Percentiles rank a stretch among this genome's conserved stretches.
Conservation (phyloP, 2,888 invertebrate genomes). For the Hypselothyrea guttata region DNA sequence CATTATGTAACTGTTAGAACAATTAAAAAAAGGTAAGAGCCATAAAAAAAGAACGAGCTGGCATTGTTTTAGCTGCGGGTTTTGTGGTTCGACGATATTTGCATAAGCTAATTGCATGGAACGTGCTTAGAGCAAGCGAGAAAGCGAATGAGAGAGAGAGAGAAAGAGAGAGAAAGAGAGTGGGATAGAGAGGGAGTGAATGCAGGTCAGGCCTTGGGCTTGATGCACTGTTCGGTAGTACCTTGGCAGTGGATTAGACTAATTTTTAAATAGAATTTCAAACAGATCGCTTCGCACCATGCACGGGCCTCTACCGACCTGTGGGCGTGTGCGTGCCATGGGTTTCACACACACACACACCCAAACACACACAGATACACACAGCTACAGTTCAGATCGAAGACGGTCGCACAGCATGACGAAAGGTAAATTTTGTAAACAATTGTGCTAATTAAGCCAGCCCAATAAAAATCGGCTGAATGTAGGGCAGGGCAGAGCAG, state of each 20-base stretch:
- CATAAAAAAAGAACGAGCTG: conserved; percentile 32
- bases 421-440: conserved; percentile 80
- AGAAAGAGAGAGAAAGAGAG: neutral
- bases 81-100: conserved; percentile 60
- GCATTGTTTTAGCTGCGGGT: conserved; percentile 46
- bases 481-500: conserved; percentile 21
- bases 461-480: conserved; percentile 73
- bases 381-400: neutral
- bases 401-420: conserved; percentile 54
- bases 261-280: conserved; percentile 77
- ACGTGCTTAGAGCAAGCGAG: conserved; percentile 2
- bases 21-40: conserved; percentile 25
- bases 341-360: conserved; percentile 51
- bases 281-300: conserved; percentile 56
- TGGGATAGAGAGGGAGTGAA: neutral
- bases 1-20: neutral
- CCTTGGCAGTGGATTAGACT: conserved; percentile 61
- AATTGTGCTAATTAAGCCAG: conserved; percentile 79
- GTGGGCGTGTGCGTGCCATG: conserved; percentile 72
- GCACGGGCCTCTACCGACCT: conserved; percentile 1
- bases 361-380: conserved; percentile 25
- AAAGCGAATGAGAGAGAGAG: neutral
- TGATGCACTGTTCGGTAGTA: conserved; percentile 37
- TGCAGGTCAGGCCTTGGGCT: conserved; percentile 14
- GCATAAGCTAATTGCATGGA: conserved; percentile 45